Evolutionary conservation across 2,888 invertebrate genomes (phyloP), one percentile per base, ranked within the genome.

Genomic region (Sphaerophoria rueppellii): DNA sequence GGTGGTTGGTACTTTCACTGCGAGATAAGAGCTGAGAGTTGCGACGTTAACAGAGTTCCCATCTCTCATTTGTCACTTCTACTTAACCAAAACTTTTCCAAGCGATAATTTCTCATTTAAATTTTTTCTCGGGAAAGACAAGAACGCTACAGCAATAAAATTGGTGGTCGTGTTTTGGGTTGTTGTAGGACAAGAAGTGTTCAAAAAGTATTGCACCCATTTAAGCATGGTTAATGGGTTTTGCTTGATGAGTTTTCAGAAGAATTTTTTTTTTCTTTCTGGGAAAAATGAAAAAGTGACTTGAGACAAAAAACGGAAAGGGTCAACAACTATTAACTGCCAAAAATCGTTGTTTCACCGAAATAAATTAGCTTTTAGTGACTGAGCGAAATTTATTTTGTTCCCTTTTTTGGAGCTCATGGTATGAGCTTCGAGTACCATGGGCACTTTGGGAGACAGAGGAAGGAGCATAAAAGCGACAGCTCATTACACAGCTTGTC

Each of bases 261-360:
- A 2, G 2, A 4, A 37, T 9, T n/a, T 9, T n/a, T 60, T 71
- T 55, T 52, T 4, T 40, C 24, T 7, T 11, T 9, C 9, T 9
- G 7, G 14, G 6, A 4, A 43, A 9, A 4, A n/a, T n/a, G n/a
- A 43, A 9, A 12, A 16, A 24, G 40, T 4, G 14, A 43, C 24
- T 32, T 60, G 12, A 43, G 60, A 60, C 24, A 43, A 63, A 75
- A 80, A 58, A 16, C 11, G 24, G 12, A 81, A 85, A 81, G 76
- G 85, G 85, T 85, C 81, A 85, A 85, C 85, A 81, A 80, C 67
- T 67, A 67, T 85, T 81, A 85, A 85, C 72, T 77, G 80, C 85
- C 73, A 48, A 77, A 85, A 81, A 77, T 85, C 72, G 69, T 73
- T 81, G 65, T 73, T 70, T 85, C 81, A 85, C 76, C 77, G 85